phyloP scores from a whole-genome alignment of 1,140 invertebrate species.

The Cheumatopsyche charites region DNA sequence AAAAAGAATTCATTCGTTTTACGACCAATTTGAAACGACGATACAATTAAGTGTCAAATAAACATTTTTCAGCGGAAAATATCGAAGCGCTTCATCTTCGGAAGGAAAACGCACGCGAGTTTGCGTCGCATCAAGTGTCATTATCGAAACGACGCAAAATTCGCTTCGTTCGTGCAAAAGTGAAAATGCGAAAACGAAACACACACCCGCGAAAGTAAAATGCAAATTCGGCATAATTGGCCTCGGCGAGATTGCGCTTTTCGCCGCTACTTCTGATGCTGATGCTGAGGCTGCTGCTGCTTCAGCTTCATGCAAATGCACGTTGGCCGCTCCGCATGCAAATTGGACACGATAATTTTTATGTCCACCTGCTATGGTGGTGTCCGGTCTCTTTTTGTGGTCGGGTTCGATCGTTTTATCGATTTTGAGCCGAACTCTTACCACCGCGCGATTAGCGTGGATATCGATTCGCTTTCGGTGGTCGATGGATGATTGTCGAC shows the following conservation, averaged over 20 bases:
- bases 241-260: conserved; percentile 22
- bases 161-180: conserved; percentile 14
- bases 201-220: conserved; percentile 14
- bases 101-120: no score
- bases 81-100: no score
- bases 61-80: no score
- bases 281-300: not conserved
- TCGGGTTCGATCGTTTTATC: not conserved
- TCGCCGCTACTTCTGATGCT: not conserved
- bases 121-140: no score
- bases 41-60: no score
- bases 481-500: no score
- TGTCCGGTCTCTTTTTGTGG: not conserved
- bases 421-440: no score
- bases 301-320: not conserved
- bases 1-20: no score
- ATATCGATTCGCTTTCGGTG: no score
- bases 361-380: conserved; percentile 16
- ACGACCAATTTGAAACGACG: no score
- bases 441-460: no score
- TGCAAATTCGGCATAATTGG: conserved; percentile 37
- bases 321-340: conserved; percentile 21
- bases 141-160: no score
- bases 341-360: conserved; percentile 33
- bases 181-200: conserved; percentile 31